These are phyloP conservation scores for Micropoecilia bifurca DNA, from an alignment of 2,797 vertebrate genomes.

Conservation along the genomic window DNA sequence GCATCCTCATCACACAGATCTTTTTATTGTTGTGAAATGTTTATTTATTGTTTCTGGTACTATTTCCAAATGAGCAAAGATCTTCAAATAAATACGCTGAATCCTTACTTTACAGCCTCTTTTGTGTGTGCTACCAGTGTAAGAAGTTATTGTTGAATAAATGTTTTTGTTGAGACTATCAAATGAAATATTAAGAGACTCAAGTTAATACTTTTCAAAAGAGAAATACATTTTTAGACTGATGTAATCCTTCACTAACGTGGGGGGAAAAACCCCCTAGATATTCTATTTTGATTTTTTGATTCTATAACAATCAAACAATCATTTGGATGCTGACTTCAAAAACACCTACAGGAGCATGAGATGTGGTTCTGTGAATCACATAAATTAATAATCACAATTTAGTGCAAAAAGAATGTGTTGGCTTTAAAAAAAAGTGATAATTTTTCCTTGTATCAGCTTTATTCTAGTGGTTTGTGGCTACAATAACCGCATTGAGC, in stretches of 20 bases:
- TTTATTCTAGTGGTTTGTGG: conserved; percentile 6
- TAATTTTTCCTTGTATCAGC: neutral
- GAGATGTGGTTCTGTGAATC: neutral
- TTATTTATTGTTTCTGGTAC: neutral
- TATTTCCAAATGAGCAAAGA: neutral
- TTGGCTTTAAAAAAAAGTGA: neutral
- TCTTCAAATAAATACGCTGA: neutral
- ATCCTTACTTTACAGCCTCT: neutral
- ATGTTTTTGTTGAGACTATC: neutral
- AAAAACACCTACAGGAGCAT: neutral
- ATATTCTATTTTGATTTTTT: neutral
- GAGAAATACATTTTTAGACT: neutral
- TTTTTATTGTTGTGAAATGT: neutral
- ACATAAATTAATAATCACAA: neutral
- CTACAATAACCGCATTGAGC: neutral
- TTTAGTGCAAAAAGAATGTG: neutral
- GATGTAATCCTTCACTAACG: neutral
- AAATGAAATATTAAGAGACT: neutral
- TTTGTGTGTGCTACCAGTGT: neutral
- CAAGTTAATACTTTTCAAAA: neutral
- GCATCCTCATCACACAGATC: neutral
- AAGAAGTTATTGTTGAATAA: neutral
- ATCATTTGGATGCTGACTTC: neutral
- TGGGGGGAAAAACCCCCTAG: neutral
- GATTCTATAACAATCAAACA: neutral